These are phyloP conservation scores for Bombus ignitus DNA, from an alignment of 1,140 invertebrate genomes.

Conservation along the genomic window DNA sequence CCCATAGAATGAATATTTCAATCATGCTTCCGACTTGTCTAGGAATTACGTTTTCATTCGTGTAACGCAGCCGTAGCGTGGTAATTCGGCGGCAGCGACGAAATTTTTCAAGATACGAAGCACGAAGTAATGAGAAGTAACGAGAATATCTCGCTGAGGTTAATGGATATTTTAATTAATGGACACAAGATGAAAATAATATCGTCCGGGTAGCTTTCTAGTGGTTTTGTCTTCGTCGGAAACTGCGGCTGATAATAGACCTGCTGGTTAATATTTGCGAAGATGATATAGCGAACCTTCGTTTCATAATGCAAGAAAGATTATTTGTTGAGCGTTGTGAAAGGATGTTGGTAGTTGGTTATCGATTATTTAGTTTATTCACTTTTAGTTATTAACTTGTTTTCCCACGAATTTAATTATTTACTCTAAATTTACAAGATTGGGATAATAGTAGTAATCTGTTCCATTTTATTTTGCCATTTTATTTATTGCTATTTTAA, in stretches of 20 bases:
- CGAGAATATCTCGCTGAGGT: background rate
- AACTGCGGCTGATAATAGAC: background rate
- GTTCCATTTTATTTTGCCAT: too few species aligned
- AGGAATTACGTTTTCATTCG: conserved; percentile 22
- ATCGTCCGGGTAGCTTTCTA: background rate
- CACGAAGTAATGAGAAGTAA: background rate
- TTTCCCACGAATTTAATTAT: background rate
- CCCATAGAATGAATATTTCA: conserved; percentile 8
- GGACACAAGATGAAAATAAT: background rate
- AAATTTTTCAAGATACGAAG: conserved; percentile 2
- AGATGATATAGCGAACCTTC: background rate
- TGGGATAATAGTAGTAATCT: too few species aligned
- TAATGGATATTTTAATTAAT: background rate
- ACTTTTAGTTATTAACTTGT: background rate
- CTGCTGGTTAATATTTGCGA: background rate
- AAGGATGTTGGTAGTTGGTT: background rate
- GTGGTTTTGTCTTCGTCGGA: background rate
- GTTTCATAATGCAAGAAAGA: background rate
- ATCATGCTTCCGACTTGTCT: background rate
- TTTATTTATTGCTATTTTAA: too few species aligned
- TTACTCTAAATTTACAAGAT: too few species aligned
- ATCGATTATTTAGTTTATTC: background rate
- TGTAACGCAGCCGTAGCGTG: background rate
- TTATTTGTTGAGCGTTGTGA: background rate
- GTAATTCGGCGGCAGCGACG: background rate